Conservation (phyloP, 2,797 vertebrate genomes). For the Lerista edwardsae region DNA sequence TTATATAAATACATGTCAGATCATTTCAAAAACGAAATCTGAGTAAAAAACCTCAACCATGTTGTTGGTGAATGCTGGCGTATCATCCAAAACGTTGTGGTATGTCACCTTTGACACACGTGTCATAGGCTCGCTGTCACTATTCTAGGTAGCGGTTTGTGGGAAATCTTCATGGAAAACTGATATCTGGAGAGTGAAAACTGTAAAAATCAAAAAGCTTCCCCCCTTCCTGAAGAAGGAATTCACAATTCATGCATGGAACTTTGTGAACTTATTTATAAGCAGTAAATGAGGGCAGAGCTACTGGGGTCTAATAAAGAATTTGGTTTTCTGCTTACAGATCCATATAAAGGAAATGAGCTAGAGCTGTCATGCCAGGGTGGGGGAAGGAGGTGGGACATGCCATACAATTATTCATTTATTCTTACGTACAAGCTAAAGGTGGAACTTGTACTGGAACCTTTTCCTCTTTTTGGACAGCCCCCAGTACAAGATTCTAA, state of each 20-base stretch:
- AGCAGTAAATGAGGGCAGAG: neutral
- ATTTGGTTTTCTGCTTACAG: neutral
- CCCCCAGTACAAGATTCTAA: conserved; percentile 29
- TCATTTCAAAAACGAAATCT: too few relatives aligned
- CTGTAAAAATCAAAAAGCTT: neutral
- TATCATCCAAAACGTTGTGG: too few relatives aligned
- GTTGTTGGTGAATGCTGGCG: too few relatives aligned
- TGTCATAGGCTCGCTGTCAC: too few relatives aligned
- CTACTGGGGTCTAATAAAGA: neutral
- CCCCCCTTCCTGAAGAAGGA: neutral
- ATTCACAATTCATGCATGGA: neutral
- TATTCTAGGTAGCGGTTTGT: too few relatives aligned
- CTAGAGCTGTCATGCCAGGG: neutral
- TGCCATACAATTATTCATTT: neutral
- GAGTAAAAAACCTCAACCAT: too few relatives aligned
- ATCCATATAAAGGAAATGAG: conserved; percentile 3
- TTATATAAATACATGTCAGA: too few relatives aligned
- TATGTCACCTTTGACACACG: too few relatives aligned
- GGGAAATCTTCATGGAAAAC: neutral
- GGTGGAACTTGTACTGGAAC: neutral
- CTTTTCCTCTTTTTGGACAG: conserved; percentile 22
- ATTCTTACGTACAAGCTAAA: neutral
- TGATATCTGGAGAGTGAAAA: conserved; percentile 16
- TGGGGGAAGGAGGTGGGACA: neutral
- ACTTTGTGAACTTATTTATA: neutral